Percentiles rank a stretch among this genome's conserved stretches.
Evolutionary conservation across 2,113 vertebrate genomes (phyloP).

Genomic region (Bostrychus sinensis): DNA sequence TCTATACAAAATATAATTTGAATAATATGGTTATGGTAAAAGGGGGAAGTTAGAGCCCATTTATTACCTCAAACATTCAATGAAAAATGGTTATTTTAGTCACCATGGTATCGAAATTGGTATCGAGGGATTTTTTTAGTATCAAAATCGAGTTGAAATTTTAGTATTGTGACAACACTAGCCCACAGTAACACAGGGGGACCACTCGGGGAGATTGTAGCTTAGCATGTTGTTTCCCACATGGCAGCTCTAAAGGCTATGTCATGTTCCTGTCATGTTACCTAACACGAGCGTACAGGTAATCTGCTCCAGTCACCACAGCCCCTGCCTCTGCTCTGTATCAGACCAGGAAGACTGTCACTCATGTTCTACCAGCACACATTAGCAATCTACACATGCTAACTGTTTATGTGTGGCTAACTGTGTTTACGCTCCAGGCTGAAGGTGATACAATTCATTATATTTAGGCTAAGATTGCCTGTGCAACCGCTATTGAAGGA

Average conservation of each 20-base stretch:
- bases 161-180: no score
- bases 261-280: slow-evolving; percentile 10
- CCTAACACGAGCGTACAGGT: neutral
- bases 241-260: neutral
- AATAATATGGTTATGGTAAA: no score
- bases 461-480: neutral
- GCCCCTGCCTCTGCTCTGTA: neutral
- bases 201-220: no score
- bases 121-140: no score
- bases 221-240: neutral
- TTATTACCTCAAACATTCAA: no score
- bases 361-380: neutral
- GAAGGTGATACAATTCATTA: neutral
- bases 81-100: no score
- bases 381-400: neutral
- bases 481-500: neutral
- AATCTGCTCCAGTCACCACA: neutral
- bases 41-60: no score
- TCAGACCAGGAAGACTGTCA: neutral
- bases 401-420: neutral
- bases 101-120: no score
- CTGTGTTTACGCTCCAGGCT: slow-evolving; percentile 2
- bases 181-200: no score
- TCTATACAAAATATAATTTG: no score
- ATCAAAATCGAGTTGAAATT: no score